A percentile compares a stretch with the other conserved stretches of the same genome.
phyloP scores from a whole-genome alignment of 2,888 invertebrate species.

The Drosophila antonietae region DNA sequence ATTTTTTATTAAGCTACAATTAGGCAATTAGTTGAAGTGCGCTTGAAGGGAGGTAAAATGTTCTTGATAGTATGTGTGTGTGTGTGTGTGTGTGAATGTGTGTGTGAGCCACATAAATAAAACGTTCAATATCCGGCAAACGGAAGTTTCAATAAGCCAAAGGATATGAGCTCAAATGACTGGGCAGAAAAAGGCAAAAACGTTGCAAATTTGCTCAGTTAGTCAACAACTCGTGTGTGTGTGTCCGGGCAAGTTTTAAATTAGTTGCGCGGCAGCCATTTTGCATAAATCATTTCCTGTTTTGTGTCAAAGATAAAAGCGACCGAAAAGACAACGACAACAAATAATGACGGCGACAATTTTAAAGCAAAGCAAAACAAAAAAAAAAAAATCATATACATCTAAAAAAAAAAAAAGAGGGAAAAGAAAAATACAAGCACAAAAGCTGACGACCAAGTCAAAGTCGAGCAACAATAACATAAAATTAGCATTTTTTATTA shows the following conservation, averaged over 20 bases:
- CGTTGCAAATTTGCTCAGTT: slow-evolving; percentile 26
- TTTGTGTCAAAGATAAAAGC: slow-evolving; percentile 72
- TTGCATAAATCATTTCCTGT: slow-evolving; percentile 79
- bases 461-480: slow-evolving; percentile 73
- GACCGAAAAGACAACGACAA: slow-evolving; percentile 42
- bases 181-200: slow-evolving; percentile 53
- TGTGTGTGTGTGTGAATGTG: background rate
- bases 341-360: slow-evolving; percentile 54
- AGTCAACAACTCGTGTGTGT: slow-evolving; percentile 43
- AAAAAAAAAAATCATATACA: slow-evolving; percentile 8
- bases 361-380: slow-evolving; percentile 19
- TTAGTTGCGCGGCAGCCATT: slow-evolving; percentile 68
- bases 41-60: background rate
- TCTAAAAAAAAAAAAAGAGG: slow-evolving; percentile 5
- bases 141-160: slow-evolving; percentile 71
- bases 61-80: background rate
- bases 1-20: slow-evolving; percentile 62
- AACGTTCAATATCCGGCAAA: slow-evolving; percentile 65
- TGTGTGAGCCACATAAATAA: slow-evolving; percentile 46
- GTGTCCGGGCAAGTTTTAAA: slow-evolving; percentile 62
- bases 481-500: slow-evolving; percentile 79
- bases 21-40: slow-evolving; percentile 67
- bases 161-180: slow-evolving; percentile 75
- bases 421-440: slow-evolving; percentile 36
- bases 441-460: slow-evolving; percentile 37